Conservation (phyloP, 2,797 vertebrate species). For the Fundulus diaphanus region DNA sequence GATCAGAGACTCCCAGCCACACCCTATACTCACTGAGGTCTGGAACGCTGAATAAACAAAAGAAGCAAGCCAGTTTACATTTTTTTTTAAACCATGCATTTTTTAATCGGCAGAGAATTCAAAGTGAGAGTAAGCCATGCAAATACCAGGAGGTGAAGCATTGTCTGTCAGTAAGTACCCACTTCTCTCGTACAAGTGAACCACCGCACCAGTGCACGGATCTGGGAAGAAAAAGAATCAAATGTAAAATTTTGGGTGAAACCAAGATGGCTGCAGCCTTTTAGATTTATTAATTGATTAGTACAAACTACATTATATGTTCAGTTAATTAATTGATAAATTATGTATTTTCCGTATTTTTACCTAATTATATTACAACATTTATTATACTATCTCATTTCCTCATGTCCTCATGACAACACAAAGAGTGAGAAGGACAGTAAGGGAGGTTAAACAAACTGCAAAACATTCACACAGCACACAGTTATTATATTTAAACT, state of each 20-base stretch:
- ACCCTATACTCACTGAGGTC: conserved; percentile 94
- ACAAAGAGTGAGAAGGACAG: neutral
- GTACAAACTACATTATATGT: neutral
- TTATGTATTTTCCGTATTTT: too few relatives aligned
- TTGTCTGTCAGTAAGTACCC: conserved; percentile 95
- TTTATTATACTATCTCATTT: too few relatives aligned
- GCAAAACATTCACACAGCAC: neutral
- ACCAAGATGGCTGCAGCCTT: neutral
- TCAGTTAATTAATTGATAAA: neutral
- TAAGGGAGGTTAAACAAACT: neutral
- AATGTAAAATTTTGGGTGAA: conserved; percentile 13
- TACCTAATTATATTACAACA: too few relatives aligned
- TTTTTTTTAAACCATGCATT: neutral
- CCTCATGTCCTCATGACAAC: neutral
- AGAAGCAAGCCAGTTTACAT: conserved; percentile 15
- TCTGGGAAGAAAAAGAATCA: conserved; percentile 71
- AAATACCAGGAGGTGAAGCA: conserved; percentile 92
- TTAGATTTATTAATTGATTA: neutral
- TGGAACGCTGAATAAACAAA: conserved; percentile 82
- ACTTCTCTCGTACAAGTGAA: conserved; percentile 92
- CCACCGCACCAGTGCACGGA: conserved; percentile 95
- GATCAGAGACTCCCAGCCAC: conserved; percentile 91
- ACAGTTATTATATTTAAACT: neutral
- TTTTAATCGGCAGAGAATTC: neutral
- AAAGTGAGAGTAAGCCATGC: neutral